These are phyloP conservation scores for Chrysemys picta DNA, from an alignment of 2,113 vertebrate species.

Conservation along the genomic window DNA sequence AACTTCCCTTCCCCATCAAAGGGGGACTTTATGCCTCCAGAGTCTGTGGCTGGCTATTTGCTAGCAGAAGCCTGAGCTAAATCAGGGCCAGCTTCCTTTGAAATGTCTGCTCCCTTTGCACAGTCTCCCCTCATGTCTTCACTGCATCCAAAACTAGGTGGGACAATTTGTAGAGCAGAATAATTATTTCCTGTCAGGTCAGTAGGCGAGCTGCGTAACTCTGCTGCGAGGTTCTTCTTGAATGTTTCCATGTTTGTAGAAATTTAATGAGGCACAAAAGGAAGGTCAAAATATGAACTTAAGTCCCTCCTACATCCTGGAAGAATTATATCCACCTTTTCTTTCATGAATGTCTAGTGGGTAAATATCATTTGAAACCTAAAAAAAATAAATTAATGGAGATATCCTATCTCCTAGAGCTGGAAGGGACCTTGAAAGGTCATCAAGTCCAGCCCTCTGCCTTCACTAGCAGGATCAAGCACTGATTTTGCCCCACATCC, in stretches of 20 bases:
- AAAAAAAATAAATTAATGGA: no score
- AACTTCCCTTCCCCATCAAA: neutral
- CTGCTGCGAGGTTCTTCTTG: neutral
- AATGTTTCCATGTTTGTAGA: neutral
- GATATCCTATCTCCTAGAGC: no score
- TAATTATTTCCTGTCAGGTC: neutral
- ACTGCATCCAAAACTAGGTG: neutral
- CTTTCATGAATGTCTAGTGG: neutral
- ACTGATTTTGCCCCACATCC: no score
- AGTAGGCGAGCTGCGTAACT: neutral
- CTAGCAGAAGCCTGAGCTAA: neutral
- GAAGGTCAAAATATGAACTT: neutral
- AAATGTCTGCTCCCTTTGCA: neutral
- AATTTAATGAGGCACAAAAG: neutral
- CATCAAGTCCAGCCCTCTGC: no score
- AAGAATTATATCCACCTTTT: neutral
- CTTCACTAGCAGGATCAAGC: no score
- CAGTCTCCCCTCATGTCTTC: neutral
- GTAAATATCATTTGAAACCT: neutral
- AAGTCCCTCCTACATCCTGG: neutral
- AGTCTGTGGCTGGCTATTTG: neutral
- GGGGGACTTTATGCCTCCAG: neutral
- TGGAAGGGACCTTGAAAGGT: no score
- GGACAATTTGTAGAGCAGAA: neutral
- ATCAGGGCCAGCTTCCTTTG: neutral